Conservation (phyloP, 2,888 invertebrate genomes). For the Nemotelus pantherinus region DNA sequence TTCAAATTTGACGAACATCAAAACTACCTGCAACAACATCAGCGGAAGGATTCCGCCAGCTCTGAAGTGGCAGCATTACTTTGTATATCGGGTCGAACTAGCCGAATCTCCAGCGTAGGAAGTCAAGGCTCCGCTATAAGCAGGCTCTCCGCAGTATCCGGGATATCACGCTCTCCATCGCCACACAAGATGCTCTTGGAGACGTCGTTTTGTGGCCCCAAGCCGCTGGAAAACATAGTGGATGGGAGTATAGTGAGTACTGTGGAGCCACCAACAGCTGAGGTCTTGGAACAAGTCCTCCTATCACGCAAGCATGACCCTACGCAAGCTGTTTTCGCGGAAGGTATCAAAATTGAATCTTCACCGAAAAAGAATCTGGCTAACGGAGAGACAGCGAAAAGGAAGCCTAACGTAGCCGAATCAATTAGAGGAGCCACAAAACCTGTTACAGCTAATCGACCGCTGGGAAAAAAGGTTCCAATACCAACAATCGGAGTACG, state of each 20-base stretch:
- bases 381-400: conserved; percentile 56
- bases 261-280: conserved; percentile 67
- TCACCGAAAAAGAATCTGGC: conserved; percentile 57
- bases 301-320: conserved; percentile 73
- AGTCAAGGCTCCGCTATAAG: conserved; percentile 77
- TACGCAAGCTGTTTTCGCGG: conserved; percentile 72
- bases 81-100: conserved; percentile 81
- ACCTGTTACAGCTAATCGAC: conserved; percentile 24
- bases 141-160: conserved; percentile 66
- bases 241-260: conserved; percentile 66
- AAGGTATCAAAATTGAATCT: conserved; percentile 68
- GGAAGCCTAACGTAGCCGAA: conserved; percentile 42
- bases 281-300: conserved; percentile 68
- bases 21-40: conserved; percentile 68
- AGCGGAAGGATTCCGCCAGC: conserved; percentile 78
- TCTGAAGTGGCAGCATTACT: conserved; percentile 81
- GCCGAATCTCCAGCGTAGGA: conserved; percentile 83
- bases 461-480: conserved; percentile 35
- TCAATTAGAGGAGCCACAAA: conserved; percentile 55
- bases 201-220: conserved; percentile 90
- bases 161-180: conserved; percentile 78
- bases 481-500: conserved; percentile 30
- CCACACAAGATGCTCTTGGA: conserved; percentile 91
- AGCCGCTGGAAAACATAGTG: conserved; percentile 70
- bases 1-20: conserved; percentile 66